Percentiles rank a stretch among this genome's conserved stretches.
Conservation (phyloP, 1,140 invertebrate species). For the Diachasmimorpha longicaudata region DNA sequence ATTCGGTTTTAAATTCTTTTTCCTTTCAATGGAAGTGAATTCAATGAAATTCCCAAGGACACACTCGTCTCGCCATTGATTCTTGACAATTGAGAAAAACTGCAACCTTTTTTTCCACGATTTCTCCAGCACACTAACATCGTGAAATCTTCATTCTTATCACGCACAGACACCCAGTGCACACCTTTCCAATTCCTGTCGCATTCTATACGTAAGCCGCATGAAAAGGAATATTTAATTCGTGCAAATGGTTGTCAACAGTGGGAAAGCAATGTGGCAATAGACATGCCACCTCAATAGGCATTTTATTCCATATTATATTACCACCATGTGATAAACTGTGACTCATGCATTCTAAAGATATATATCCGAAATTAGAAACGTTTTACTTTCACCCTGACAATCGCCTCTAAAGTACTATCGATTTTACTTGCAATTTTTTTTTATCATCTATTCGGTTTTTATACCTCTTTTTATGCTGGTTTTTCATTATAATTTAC, state of each 20-base stretch:
- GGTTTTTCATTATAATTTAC: not conserved
- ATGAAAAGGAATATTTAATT: conserved; percentile 12
- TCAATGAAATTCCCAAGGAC: not conserved
- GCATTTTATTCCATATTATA: not conserved
- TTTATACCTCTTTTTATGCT: not conserved
- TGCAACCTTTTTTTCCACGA: not conserved
- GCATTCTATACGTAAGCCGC: conserved; percentile 23
- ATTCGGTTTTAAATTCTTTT: too few relatives aligned
- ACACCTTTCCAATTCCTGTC: conserved; percentile 36
- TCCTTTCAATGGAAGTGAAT: not conserved
- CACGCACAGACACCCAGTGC: conserved; percentile 15
- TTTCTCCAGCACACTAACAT: not conserved
- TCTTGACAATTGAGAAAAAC: not conserved
- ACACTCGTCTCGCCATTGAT: not conserved
- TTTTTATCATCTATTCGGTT: not conserved
- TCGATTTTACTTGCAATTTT: not conserved
- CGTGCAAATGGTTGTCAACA: conserved; percentile 1
- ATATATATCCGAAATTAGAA: conserved; percentile 9
- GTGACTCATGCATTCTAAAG: conserved; percentile 4
- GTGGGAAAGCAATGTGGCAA: conserved; percentile 8
- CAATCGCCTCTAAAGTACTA: not conserved
- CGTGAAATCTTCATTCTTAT: conserved; percentile 12
- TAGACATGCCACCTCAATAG: not conserved
- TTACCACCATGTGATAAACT: not conserved
- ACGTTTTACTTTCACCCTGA: conserved; percentile 17